phyloP scores from a whole-genome alignment of 2,797 vertebrate genomes.

The Malacoctenus gilli region DNA sequence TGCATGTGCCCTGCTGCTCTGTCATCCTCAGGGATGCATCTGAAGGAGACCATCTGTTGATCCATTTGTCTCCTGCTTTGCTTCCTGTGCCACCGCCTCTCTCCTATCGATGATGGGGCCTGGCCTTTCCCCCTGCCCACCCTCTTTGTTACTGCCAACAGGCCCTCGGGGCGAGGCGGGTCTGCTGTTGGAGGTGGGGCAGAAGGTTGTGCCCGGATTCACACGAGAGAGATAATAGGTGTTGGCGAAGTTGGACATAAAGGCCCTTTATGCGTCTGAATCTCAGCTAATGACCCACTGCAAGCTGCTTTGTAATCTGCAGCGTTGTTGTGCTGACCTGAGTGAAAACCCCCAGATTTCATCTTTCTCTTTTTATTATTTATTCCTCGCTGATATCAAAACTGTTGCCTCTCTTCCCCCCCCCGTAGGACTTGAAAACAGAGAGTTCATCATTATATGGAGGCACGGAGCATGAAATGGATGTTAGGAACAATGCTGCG shows the following conservation, averaged over 20 bases:
- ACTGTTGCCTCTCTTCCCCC: constrained; percentile 9
- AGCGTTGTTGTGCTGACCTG: constrained; percentile 37
- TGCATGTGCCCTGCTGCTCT: constrained; percentile 73
- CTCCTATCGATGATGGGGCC: constrained; percentile 68
- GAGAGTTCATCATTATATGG: constrained; percentile 59
- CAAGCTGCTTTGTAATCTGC: constrained; percentile 61
- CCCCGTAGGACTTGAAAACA: constrained; percentile 48
- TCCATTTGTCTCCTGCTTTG: constrained; percentile 79
- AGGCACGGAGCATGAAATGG: constrained; percentile 68
- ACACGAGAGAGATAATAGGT: constrained; percentile 30
- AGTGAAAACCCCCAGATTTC: constrained; percentile 26
- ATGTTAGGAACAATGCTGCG: constrained; percentile 60
- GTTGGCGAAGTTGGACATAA: constrained; percentile 18
- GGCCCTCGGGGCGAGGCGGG: constrained; percentile 32
- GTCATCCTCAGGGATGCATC: constrained; percentile 78
- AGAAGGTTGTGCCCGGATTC: constrained; percentile 47
- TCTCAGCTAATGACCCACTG: constrained; percentile 45
- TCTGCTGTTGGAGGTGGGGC: constrained; percentile 34
- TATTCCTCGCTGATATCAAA: constrained; percentile 42
- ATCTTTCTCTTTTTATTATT: constrained; percentile 10
- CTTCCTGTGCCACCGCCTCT: constrained; percentile 70
- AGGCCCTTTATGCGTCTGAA: constrained; percentile 11
- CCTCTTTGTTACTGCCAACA: constrained; percentile 59
- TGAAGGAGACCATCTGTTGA: constrained; percentile 86
- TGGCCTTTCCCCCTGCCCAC: constrained; percentile 62